phyloP scores from a whole-genome alignment of 2,888 invertebrate genomes.

The Lepidonotus clava region DNA sequence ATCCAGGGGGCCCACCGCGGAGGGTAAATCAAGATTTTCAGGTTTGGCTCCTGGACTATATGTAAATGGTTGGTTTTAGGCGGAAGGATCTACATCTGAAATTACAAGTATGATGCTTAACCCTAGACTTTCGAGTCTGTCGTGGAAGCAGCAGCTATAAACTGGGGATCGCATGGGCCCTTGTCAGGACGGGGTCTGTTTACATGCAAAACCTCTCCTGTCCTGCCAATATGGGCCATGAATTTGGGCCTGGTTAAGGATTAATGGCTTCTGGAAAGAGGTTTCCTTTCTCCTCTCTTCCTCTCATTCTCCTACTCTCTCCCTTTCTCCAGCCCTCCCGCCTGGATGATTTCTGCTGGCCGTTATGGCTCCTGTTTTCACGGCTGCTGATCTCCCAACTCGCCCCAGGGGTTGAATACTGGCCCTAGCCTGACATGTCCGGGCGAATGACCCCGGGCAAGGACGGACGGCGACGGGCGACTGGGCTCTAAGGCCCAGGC shows the following conservation, averaged over 20 bases:
- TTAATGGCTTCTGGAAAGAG: not conserved
- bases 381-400: not conserved
- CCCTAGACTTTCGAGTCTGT: too few species aligned
- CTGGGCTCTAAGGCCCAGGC: not conserved
- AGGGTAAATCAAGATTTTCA: too few species aligned
- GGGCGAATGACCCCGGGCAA: conserved; percentile 5
- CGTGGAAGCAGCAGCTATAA: too few species aligned
- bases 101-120: too few species aligned
- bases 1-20: too few species aligned
- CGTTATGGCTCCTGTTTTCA: not conserved
- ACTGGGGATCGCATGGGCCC: too few species aligned
- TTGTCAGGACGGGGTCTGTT: too few species aligned
- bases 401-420: not conserved
- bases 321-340: too few species aligned
- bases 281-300: not conserved
- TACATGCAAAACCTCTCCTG: conserved; percentile 8
- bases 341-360: not conserved
- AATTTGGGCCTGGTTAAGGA: not conserved
- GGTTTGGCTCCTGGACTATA: too few species aligned
- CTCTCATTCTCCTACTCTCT: not conserved
- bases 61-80: too few species aligned
- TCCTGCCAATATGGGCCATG: conserved; percentile 3
- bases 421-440: not conserved
- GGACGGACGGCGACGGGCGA: not conserved
- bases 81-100: too few species aligned